Base-by-base conservation (phyloP, 2,888 invertebrate species). In the Elegia similella region DNA sequence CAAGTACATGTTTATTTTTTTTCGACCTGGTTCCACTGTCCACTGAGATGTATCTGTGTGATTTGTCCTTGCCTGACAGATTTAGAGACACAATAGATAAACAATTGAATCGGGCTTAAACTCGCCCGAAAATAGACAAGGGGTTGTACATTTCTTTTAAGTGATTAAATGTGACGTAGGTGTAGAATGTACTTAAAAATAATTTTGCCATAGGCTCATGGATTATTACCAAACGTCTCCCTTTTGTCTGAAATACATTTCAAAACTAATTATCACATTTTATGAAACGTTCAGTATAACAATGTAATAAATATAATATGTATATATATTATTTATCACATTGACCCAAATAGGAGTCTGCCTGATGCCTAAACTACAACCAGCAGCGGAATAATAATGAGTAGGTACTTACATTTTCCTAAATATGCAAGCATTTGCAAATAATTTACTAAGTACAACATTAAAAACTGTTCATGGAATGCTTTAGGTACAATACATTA, bases 251-350 rank as follows among this genome's bases (percentile, higher is more conserved):
- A 79, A 80, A 67, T 75, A 64, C 65, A 73, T 75, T 80, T 82
- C 84, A 81, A 82, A 82, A 77, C 76, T 79, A 82, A 84, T 84
- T 86, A 88, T 88, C 88, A 90, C 88, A 88, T 80, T 82, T 75
- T 72, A 69, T 79, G 73, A 81, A 79, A 84, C 75, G 73, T 80
- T 81, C 73, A 82, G 73, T 70, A 75, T 74, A 71, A 71, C 69
- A 70, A 73, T 70, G 71, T 66, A 74, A 75, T 77, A 72, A 75
- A 75, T 72, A 73, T 63, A 64, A 66, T 70, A 66, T 67, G n/a
- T n/a, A n/a, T n/a, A n/a, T n/a, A n/a, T 74, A 67, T 70, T 70
- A 67, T 60, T 52, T 58, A 58, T 59, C 58, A 61, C 63, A 68
- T 72, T 67, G 61, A 63, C 62, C 61, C 67, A 68, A 70, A 68